Base-by-base conservation (phyloP, 2,888 invertebrate species). In the Drosophila dives region DNA sequence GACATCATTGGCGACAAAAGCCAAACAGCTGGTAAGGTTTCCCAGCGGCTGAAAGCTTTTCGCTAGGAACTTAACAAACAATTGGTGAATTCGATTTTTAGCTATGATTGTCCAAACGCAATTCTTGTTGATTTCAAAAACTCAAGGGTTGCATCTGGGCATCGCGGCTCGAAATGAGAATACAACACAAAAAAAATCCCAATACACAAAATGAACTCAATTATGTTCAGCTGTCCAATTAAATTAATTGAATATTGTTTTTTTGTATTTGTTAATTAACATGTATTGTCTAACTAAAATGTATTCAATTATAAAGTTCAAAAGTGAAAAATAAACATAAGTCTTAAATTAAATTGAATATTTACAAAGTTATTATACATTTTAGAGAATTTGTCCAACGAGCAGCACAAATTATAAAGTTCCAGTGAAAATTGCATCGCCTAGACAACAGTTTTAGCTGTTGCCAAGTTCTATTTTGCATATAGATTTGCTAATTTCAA, bases 51-150 rank as follows among this genome's bases (percentile, higher is more conserved):
- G 66, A 73, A 77, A 66, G 77, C 81, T 68, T 72, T 72, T 55
- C 49, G 36, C 29, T 42, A 33, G 38, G 36, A 29, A 26, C 55
- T 38, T 11, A 38, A 62, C 63, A 73, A 62, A 70, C 78, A 74
- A 77, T 88, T 90, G 86, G 88, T 88, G 78, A 86, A 87, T 91
- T 92, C 93, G 90, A 92, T 93, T 93, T 93, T 93, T 93, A 93
- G 93, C 93, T 93, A 92, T 93, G 93, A 93, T 93, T 93, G 93
- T 93, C 93, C 93, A 93, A 93, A 93, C 93, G 93, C 93, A 93
- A 93, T 93, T 93, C 93, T 93, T 93, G 93, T 93, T 89, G 83
- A 89, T 83, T 91, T 90, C 66, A 87, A 88, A 91, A 87, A 92
- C 84, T 92, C 93, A 93, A 93, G 93, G 92, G 91, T 93, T 93